These are phyloP conservation scores for Saccopteryx leptura DNA, from an alignment of 2,113 vertebrate species.

Conservation along the genomic window DNA sequence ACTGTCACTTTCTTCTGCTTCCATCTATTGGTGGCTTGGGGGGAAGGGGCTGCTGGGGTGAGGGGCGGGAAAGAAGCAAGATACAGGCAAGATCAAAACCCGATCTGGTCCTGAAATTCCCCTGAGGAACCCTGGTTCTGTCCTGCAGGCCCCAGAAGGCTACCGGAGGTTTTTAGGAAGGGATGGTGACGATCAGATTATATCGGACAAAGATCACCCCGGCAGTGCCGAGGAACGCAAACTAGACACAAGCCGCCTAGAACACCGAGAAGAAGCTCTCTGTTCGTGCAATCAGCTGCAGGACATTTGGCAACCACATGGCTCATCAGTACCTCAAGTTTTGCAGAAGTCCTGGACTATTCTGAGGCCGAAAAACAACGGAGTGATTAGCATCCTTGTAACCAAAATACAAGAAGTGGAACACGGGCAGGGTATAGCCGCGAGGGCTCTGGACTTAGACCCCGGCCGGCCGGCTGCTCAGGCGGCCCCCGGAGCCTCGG, in stretches of 20 bases:
- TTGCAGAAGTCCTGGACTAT: neutral
- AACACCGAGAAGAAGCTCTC: neutral
- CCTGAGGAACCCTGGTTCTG: neutral
- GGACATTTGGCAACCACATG: neutral
- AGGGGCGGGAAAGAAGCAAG: neutral
- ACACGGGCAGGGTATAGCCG: neutral
- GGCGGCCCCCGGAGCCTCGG: neutral
- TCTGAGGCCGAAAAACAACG: neutral
- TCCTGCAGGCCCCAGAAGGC: neutral
- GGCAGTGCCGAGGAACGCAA: neutral
- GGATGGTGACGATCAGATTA: neutral
- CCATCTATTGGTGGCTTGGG: accelerated
- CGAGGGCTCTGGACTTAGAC: neutral
- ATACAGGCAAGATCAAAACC: neutral
- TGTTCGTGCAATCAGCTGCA: neutral
- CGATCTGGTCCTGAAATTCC: neutral
- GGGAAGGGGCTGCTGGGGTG: neutral
- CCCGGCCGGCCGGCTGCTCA: neutral
- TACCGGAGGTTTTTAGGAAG: neutral
- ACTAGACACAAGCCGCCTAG: neutral
- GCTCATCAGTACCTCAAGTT: neutral
- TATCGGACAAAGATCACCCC: neutral
- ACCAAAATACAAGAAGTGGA: neutral
- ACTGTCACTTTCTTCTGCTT: neutral
- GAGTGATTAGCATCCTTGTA: neutral